Evolutionary conservation across 2,888 invertebrate genomes (phyloP).

Genomic region (Cacoxenus indagator): DNA sequence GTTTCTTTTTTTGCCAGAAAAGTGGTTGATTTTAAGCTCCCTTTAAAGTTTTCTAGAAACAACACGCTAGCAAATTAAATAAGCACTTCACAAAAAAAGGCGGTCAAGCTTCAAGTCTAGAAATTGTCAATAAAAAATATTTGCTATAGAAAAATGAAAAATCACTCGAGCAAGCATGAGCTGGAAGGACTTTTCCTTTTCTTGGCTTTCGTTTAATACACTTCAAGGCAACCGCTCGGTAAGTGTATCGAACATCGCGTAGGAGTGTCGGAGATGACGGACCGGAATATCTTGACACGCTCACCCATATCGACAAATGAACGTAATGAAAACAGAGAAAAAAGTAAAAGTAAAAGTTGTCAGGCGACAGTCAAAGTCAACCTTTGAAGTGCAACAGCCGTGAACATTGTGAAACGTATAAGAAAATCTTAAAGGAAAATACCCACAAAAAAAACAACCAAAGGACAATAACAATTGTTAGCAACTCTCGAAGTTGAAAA

Average conservation of each 20-base stretch:
- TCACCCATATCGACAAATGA: slow-evolving; percentile 22
- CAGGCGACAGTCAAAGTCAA: slow-evolving; percentile 11
- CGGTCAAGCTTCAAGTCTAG: background rate
- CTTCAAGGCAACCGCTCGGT: too few relatives aligned
- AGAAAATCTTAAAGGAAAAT: slow-evolving; percentile 30
- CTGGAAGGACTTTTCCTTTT: too few relatives aligned
- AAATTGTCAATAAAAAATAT: slow-evolving; percentile 16
- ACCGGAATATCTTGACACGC: too few relatives aligned
- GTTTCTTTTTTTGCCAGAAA: background rate
- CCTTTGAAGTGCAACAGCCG: slow-evolving; percentile 49
- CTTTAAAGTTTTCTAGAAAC: background rate
- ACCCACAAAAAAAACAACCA: background rate
- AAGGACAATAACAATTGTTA: background rate
- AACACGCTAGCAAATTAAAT: background rate
- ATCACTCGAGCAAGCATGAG: too few relatives aligned
- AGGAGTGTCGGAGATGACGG: too few relatives aligned
- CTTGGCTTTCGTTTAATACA: too few relatives aligned
- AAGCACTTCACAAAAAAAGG: background rate
- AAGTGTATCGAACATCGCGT: too few relatives aligned
- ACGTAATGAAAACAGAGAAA: slow-evolving; percentile 40
- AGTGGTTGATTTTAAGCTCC: background rate
- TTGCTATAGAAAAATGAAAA: too few relatives aligned
- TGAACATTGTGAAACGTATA: background rate
- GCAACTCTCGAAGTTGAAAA: background rate
- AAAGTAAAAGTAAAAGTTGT: slow-evolving; percentile 45